These are phyloP conservation scores for Papilio aristodemus DNA, from an alignment of 1,140 invertebrate species.

Conservation along the genomic window DNA sequence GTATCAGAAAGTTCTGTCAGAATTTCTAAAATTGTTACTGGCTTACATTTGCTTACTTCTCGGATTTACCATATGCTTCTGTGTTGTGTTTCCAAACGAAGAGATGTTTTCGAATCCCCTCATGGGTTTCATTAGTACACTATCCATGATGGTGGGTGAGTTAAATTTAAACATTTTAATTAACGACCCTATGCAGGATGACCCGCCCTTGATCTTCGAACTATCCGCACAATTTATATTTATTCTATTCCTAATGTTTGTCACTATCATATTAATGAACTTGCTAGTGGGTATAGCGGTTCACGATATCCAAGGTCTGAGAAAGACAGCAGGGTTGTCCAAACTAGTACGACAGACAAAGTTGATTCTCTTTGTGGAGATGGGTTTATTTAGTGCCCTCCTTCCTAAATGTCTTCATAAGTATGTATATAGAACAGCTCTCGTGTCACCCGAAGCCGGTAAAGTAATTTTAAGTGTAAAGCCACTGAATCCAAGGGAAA, in stretches of 20 bases:
- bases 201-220: constrained; percentile 72
- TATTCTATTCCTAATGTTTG: constrained; percentile 83
- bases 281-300: constrained; percentile 86
- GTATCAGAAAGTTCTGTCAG: constrained; percentile 84
- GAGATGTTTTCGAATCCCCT: constrained; percentile 83
- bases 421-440: constrained; percentile 77
- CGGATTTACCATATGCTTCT: constrained; percentile 85
- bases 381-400: constrained; percentile 82
- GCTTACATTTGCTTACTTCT: constrained; percentile 84
- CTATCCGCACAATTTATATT: constrained; percentile 84
- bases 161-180: constrained; percentile 84
- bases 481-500: constrained; percentile 84
- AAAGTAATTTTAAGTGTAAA: constrained; percentile 83
- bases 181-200: constrained; percentile 75
- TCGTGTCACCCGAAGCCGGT: constrained; percentile 80
- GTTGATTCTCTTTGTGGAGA: constrained; percentile 84
- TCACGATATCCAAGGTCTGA: constrained; percentile 84
- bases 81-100: constrained; percentile 83
- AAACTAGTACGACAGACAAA: constrained; percentile 85
- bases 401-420: constrained; percentile 80
- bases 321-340: constrained; percentile 85
- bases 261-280: constrained; percentile 87
- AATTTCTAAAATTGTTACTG: constrained; percentile 83
- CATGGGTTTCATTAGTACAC: constrained; percentile 82
- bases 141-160: constrained; percentile 87